Evolutionary conservation across 2,113 vertebrate genomes (phyloP).

Genomic region (Corythornis cristatus): DNA sequence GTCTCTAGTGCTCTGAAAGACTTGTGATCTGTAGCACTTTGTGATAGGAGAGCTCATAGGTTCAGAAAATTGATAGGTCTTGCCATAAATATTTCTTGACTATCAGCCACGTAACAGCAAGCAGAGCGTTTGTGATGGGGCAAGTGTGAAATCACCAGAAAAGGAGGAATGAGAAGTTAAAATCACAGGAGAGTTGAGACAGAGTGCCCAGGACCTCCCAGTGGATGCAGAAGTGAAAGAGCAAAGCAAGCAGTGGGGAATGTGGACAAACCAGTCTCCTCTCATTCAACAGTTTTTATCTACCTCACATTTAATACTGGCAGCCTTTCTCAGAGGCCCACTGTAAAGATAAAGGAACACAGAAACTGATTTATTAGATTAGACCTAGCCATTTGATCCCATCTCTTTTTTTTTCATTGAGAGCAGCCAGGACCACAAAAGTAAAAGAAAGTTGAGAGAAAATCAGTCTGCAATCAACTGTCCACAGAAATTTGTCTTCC

Average conservation of each 20-base stretch:
- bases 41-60: neutral
- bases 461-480: neutral
- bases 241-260: neutral
- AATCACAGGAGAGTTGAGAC: neutral
- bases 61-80: neutral
- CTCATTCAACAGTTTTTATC: neutral
- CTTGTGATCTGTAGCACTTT: neutral
- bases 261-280: neutral
- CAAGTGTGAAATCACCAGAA: neutral
- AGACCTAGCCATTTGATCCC: neutral
- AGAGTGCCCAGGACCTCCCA: neutral
- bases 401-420: neutral
- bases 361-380: neutral
- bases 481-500: neutral
- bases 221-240: neutral
- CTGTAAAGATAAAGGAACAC: neutral
- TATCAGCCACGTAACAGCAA: neutral
- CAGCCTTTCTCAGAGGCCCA: neutral
- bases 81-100: neutral
- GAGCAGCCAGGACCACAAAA: neutral
- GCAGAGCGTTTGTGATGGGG: neutral
- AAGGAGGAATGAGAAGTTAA: neutral
- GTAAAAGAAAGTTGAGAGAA: neutral
- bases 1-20: neutral
- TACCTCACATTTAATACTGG: neutral